phyloP scores from a whole-genome alignment of 1,140 invertebrate genomes.

The Linepithema humile region DNA sequence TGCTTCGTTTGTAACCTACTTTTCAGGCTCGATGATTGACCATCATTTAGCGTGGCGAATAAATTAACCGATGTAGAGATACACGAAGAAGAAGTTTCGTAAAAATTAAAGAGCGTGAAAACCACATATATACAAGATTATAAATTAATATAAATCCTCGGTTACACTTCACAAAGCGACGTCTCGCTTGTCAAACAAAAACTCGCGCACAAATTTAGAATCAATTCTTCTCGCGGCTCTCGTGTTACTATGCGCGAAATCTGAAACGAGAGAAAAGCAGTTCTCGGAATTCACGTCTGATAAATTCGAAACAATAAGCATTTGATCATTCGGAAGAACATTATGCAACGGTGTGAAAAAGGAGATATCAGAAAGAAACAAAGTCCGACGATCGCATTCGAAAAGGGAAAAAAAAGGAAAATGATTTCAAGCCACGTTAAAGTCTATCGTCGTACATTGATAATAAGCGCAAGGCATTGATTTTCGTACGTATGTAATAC shows the following conservation, averaged over 20 bases:
- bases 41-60: conserved; percentile 28
- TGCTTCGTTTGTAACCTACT: conserved; percentile 15
- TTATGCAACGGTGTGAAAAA: conserved; percentile 73
- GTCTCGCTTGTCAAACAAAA: conserved; percentile 12
- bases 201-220: not conserved
- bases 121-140: not conserved
- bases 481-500: conserved; percentile 33
- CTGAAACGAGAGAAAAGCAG: not conserved
- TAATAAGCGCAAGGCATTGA: conserved; percentile 50
- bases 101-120: not conserved
- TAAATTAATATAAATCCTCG: conserved; percentile 18
- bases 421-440: conserved; percentile 20
- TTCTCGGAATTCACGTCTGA: not conserved
- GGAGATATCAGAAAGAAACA: conserved; percentile 63
- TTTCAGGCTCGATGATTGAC: conserved; percentile 1
- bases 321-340: conserved; percentile 63
- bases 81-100: conserved; percentile 18
- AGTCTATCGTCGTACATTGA: conserved; percentile 51
- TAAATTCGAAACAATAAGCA: conserved; percentile 28
- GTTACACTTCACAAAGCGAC: not conserved
- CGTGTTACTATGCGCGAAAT: conserved; percentile 20
- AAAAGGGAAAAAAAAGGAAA: too few species aligned
- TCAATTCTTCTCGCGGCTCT: not conserved
- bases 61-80: not conserved
- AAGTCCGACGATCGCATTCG: not conserved